These are phyloP conservation scores for Corella eumyota DNA, from an alignment of 23 tunicate species.

Conservation along the genomic window DNA sequence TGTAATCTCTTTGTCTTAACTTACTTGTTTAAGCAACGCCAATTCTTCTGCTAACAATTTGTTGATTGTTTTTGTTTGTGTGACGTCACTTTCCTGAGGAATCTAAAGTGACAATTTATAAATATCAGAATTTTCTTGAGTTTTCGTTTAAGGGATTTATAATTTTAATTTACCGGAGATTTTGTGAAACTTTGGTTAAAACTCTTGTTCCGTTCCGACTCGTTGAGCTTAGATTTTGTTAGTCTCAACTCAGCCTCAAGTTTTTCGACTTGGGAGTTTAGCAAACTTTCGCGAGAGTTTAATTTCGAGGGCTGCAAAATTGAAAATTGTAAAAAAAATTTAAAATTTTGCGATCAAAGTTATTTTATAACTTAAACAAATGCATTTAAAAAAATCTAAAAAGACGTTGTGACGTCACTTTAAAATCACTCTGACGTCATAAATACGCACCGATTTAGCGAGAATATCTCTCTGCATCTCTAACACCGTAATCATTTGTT, in stretches of 20 bases:
- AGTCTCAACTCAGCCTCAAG: slow-evolving; percentile 29
- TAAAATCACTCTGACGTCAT: not conserved
- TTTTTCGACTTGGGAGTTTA: slow-evolving; percentile 36
- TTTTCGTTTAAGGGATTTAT: no score
- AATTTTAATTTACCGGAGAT: no score
- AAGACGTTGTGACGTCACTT: not conserved
- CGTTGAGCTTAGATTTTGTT: slow-evolving; percentile 15
- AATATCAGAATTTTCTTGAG: no score
- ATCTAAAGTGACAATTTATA: not conserved
- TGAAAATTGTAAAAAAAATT: not conserved
- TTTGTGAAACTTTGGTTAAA: no score
- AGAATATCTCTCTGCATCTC: slow-evolving; percentile 85
- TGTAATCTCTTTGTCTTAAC: no score
- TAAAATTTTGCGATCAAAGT: no score
- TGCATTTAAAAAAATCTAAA: not conserved
- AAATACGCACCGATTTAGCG: slow-evolving; percentile 53
- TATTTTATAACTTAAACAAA: no score
- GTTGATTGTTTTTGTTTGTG: slow-evolving; percentile 32
- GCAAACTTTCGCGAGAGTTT: slow-evolving; percentile 1
- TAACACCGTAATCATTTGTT: slow-evolving; percentile 70
- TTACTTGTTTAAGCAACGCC: slow-evolving; percentile 24
- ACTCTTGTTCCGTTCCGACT: no score
- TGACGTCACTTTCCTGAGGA: slow-evolving; percentile 9
- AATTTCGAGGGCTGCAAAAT: slow-evolving; percentile 67
- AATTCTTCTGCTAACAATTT: slow-evolving; percentile 41